Evolutionary conservation across 1,140 invertebrate genomes (phyloP), one percentile per base, ranked within the genome.

Genomic region (Diorhabda elongata): DNA sequence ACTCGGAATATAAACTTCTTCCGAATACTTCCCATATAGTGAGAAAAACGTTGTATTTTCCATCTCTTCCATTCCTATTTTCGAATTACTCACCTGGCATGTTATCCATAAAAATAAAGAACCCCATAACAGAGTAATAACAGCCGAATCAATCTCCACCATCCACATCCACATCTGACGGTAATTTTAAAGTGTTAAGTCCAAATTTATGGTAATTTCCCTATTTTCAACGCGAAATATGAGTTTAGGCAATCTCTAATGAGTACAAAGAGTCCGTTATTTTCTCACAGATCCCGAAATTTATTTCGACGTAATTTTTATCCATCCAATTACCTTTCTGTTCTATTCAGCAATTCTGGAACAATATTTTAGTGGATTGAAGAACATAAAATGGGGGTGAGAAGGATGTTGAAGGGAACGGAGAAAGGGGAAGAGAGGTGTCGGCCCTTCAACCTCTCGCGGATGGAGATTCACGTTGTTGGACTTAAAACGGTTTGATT

Each of bases 401-500:
- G 67, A 64, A 73, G 71, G 71, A 73, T 71, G 70, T 72, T 74
- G 75, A 4, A n/a, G 47, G 26, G 26, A 26, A 1, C 26, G 26
- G 26, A 26, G 47, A 3, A 8, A n/a, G 47, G 2, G 47, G 47
- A n/a, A n/a, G 47, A 8, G 47, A 52, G 45, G 45, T 52, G 45
- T 52, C 45, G 45, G 47, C 47, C 47, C 47, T 52, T 72, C 70
- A 70, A 66, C 72, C 73, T 68, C 73, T 71, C 68, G 52, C 59
- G 60, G 66, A 47, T n/a, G 2, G n/a, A 26, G 52, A 58, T 65
- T 58, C 56, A 69, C 69, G 73, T 70, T 71, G 73, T 74, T 71
- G 73, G 67, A 71, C 74, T 73, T 77, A 81, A 81, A 79, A 78
- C 80, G 77, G 81, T 81, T 82, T 82, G 81, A 82, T 82, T 82